Percentiles rank a stretch among this genome's conserved stretches.
These are phyloP conservation scores for Aphelenchoides fujianensis DNA, from an alignment of 1,140 invertebrate genomes.

Conservation along the genomic window DNA sequence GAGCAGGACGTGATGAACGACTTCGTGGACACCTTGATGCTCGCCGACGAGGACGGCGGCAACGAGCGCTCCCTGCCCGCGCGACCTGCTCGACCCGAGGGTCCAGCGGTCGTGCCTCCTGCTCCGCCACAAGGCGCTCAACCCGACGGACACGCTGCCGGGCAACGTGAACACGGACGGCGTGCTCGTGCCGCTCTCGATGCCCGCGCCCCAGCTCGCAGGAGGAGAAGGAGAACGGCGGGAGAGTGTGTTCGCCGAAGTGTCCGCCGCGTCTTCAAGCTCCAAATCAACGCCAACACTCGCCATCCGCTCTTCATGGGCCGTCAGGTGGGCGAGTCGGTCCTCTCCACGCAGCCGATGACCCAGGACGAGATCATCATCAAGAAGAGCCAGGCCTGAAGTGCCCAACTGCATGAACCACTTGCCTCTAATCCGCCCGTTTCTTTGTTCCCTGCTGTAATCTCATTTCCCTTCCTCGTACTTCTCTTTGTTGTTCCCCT, in stretches of 20 bases:
- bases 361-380: neutral
- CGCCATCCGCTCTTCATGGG: neutral
- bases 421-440: too few species aligned
- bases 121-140: conserved; percentile 6
- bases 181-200: neutral
- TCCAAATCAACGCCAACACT: conserved; percentile 13
- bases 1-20: conserved; percentile 6
- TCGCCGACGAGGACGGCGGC: neutral
- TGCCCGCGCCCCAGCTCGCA: too few species aligned
- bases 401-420: too few species aligned
- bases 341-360: neutral
- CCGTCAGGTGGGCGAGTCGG: neutral
- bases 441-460: too few species aligned
- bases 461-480: too few species aligned
- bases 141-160: neutral
- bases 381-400: neutral
- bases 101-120: neutral
- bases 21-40: conserved; percentile 19
- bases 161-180: neutral
- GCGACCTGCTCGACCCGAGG: neutral
- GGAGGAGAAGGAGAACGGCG: conserved; percentile 5
- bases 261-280: conserved; percentile 5
- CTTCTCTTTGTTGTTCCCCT: too few species aligned
- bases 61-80: neutral
- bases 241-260: neutral